Conservation (phyloP, 2,797 vertebrate species). For the Buphagus erythrorhynchus region DNA sequence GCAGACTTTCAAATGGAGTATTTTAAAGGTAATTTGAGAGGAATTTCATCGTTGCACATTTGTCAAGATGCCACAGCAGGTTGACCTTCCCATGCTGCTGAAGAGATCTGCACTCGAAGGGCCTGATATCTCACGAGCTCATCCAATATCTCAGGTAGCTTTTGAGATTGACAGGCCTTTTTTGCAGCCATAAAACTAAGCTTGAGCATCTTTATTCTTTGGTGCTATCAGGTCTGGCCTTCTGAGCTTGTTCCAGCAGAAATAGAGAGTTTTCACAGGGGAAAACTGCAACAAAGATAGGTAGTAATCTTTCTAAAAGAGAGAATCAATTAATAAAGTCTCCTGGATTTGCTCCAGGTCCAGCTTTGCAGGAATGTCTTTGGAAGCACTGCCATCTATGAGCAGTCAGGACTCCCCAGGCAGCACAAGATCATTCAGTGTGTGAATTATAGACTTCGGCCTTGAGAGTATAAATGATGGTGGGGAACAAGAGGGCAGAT, state of each 20-base stretch:
- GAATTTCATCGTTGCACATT: background rate
- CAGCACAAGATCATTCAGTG: background rate
- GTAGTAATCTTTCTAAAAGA: conserved; percentile 7
- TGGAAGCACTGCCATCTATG: background rate
- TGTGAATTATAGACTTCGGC: conserved; percentile 57
- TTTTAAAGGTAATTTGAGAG: conserved; percentile 10
- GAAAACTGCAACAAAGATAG: background rate
- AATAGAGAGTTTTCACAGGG: background rate
- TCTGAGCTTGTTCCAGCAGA: background rate
- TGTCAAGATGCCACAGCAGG: background rate
- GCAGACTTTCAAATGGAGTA: background rate
- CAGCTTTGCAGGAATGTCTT: background rate
- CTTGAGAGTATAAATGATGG: conserved; percentile 54
- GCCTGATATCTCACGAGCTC: background rate
- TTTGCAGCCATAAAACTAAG: background rate
- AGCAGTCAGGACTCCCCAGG: conserved; percentile 34
- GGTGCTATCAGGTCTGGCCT: background rate
- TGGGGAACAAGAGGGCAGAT: conserved; percentile 15
- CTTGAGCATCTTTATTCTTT: background rate
- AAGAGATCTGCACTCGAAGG: background rate
- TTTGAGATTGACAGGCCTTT: background rate
- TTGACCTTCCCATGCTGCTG: background rate
- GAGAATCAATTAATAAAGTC: conserved; percentile 46
- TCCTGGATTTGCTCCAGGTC: conserved; percentile 41
- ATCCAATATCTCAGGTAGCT: background rate